Conservation (phyloP, 2,888 invertebrate species). For the Leucoma salicis region DNA sequence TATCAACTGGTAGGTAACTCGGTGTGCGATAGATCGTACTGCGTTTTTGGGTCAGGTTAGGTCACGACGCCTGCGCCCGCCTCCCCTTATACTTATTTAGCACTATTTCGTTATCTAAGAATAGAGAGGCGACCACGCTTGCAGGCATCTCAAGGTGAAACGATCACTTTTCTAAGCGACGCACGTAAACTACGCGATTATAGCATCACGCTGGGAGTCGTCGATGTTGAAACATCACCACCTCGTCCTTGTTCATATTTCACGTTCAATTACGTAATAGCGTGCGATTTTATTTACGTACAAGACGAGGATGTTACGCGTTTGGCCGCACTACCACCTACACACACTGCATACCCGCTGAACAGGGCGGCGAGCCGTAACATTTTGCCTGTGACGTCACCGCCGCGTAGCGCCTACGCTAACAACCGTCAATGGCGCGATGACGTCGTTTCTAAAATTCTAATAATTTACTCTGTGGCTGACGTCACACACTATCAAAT, state of each 20-base stretch:
- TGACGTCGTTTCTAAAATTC: slow-evolving; percentile 63
- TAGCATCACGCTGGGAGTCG: slow-evolving; percentile 62
- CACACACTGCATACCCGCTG: slow-evolving; percentile 34
- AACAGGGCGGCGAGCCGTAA: slow-evolving; percentile 42
- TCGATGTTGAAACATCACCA: slow-evolving; percentile 60
- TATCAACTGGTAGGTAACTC: slow-evolving; percentile 64
- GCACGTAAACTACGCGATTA: slow-evolving; percentile 72
- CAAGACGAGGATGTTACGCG: slow-evolving; percentile 45
- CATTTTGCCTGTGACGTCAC: slow-evolving; percentile 74
- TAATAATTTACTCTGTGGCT: slow-evolving; percentile 38
- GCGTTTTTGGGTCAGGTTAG: slow-evolving; percentile 78
- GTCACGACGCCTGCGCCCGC: slow-evolving; percentile 75
- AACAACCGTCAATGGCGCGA: slow-evolving; percentile 53
- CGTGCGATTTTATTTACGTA: slow-evolving; percentile 60
- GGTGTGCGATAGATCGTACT: slow-evolving; percentile 65
- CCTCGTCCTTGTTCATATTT: slow-evolving; percentile 74
- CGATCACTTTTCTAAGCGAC: slow-evolving; percentile 77
- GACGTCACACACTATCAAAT: slow-evolving; percentile 58
- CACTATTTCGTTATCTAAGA: slow-evolving; percentile 67
- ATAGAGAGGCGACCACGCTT: slow-evolving; percentile 68
- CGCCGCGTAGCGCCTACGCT: slow-evolving; percentile 65
- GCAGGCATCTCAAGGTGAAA: slow-evolving; percentile 72
- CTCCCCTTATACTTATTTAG: slow-evolving; percentile 58
- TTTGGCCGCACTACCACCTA: slow-evolving; percentile 35
- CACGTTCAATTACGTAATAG: slow-evolving; percentile 72